Base-by-base conservation (phyloP, 2,797 vertebrate species). In the Rhadinocentrus ornatus region DNA sequence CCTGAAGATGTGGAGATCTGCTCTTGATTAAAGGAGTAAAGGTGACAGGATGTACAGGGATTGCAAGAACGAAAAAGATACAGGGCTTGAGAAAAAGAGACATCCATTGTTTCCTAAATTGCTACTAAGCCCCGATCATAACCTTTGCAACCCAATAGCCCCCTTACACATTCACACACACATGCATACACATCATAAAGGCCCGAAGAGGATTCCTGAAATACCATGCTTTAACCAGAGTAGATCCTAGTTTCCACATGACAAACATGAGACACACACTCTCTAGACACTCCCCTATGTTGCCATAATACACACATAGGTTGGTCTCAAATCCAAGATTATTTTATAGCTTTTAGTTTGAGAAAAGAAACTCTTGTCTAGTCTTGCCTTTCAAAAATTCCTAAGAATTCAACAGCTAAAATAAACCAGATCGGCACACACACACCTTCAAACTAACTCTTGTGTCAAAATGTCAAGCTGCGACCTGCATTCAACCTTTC, bases 401-500 rank as follows among this genome's bases (percentile, higher is more conserved):
- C 16, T 3, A 39, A 24, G 35, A 56, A 71, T 52, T 37, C 44
- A 66, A 18, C 34, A 29, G 44, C 6, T 1, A 55, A 53, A 65
- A 61, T 22, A 31, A 55, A 18, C 7, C 24, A 55, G 16, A 44
- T 31, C 68, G 71, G 73, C 71, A 62, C 34, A 69, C 68, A 83
- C 80, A 74, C 54, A 58, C 39, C 65, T 86, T 61, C 41, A 54
- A 75, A 69, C 48, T 54, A 69, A 73, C 56, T 77, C 58, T 12
- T 26, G 50, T 27, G 32, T 82, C 60, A 61, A 78, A 87, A 68
- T 55, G 1, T 84, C 73, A 67, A 84, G 73, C 76, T 73, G 66
- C 90, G 89, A 91, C 91, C 91, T 75, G 86, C 66, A 61, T 29
- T 62, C 53, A 71, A 92, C 89, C 85, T 92, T 90, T 91, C 84